Base-by-base conservation (phyloP, 2,888 invertebrate species). In the Pherbina coryleti region DNA sequence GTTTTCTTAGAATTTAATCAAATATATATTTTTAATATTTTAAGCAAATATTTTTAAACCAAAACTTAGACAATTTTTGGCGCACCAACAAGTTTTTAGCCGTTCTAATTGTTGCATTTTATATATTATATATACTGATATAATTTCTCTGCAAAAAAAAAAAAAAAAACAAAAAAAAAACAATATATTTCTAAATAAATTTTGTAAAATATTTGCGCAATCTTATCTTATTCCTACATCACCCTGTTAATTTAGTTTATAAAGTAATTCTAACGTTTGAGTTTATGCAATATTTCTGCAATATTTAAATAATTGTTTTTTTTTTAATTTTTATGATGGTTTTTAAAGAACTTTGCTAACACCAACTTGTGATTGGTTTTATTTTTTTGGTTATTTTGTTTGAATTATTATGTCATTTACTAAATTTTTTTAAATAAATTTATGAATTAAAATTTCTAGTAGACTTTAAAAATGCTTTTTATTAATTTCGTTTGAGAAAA, bases 201-300 rank as follows among this genome's bases (percentile, higher is more conserved):
- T n/a, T 22, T 53, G 51, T 49, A 31, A 70, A 71, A 37, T 44
- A 76, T 57, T 81, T 79, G 73, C 62, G 78, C 79, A 69, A 69
- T 69, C 17, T 25, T 69, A 7, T 37, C 22, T 19, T 34, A 44
- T 44, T 44, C 44, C 14, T 44, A 44, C 14, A 1, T 44, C 44
- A 44, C 44, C 44, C 44, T 44, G 44, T 69, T 69, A 25, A 37
- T 19, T 51, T 62, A 71, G n/a, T 60, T 34, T 49, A 11, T 57
- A 37, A 70, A 66, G 37, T 77, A 77, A 79, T 53, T 75, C 79
- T 34, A 79, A 79, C 76, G 80, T 81, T 81, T 81, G 80, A 79
- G 67, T 86, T 84, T 82, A 86, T 85, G 85, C 86, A 86, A 85
- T 83, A 19, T 85, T 85, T 82, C 44, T 44, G 14, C 14, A 7